Evolutionary conservation across 2,113 vertebrate genomes (phyloP).

Genomic region (Oreochromis spilurus): DNA sequence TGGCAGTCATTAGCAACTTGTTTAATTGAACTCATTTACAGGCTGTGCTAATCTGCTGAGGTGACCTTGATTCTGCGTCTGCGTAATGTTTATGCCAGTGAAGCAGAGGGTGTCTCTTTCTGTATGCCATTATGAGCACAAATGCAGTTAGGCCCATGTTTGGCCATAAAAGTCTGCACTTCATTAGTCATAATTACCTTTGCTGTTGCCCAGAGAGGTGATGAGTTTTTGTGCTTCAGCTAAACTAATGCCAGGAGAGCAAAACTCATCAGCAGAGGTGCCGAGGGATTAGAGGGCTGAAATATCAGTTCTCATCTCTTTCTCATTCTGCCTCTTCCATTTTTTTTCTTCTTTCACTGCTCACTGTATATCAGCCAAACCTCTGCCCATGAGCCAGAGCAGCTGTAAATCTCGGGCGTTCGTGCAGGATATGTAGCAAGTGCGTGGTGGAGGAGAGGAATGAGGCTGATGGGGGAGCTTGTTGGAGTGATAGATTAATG

Average conservation of each 20-base stretch:
- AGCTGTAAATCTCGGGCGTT: constrained; percentile 48
- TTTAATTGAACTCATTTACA: constrained; percentile 72
- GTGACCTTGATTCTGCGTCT: constrained; percentile 69
- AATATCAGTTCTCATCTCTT: constrained; percentile 19
- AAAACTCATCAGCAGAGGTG: constrained; percentile 22
- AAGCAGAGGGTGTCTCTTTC: constrained; percentile 49
- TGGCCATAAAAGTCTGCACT: constrained; percentile 59
- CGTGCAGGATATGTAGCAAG: constrained; percentile 42
- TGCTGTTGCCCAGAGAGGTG: constrained; percentile 44
- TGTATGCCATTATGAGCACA: constrained; percentile 45
- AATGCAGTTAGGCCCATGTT: constrained; percentile 52
- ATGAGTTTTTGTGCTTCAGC: constrained; percentile 12
- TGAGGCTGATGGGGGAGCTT: constrained; percentile 12
- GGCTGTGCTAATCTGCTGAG: constrained; percentile 60
- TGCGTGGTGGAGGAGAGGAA: constrained; percentile 1
- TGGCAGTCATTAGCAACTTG: constrained; percentile 63
- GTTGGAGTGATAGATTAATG: constrained; percentile 67
- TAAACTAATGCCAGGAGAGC: constrained; percentile 22
- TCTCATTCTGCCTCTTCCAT: background rate
- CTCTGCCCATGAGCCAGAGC: constrained; percentile 5
- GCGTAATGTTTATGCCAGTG: constrained; percentile 57
- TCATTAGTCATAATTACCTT: constrained; percentile 68
- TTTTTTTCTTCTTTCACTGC: background rate
- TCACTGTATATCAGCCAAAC: constrained; percentile 45
- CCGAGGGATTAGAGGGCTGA: background rate